Conservation (phyloP, 2,113 vertebrate genomes). For the Castor canadensis region DNA sequence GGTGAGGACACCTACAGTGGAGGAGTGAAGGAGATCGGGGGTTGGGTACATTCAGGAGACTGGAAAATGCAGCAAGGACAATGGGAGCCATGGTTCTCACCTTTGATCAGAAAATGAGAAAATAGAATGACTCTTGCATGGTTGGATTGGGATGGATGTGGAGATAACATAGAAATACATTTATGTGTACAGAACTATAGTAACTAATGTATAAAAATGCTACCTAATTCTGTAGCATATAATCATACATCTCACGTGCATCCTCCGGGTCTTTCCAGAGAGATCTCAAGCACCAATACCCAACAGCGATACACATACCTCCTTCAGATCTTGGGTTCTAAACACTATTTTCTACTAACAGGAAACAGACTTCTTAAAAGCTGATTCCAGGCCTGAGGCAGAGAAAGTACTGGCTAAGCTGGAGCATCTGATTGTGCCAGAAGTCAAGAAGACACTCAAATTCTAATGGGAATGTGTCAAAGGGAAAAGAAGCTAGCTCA, state of each 20-base stretch:
- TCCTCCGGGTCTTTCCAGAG: not conserved
- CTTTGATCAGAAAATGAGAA: not conserved
- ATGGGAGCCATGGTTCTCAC: not conserved
- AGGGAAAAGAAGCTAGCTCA: not conserved
- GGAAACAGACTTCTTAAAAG: not conserved
- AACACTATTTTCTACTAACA: not conserved
- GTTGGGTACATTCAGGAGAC: not conserved
- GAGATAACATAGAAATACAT: not conserved
- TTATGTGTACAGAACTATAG: not conserved
- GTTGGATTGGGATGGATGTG: not conserved
- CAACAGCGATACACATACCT: not conserved
- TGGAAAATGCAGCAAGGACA: not conserved
- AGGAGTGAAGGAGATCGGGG: rapidly evolving
- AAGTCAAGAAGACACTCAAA: not conserved
- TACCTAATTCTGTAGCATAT: not conserved
- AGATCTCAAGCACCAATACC: not conserved
- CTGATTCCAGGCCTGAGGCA: not conserved
- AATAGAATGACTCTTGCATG: not conserved
- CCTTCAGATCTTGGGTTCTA: not conserved
- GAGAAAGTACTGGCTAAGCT: not conserved
- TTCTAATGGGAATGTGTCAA: not conserved
- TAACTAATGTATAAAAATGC: not conserved
- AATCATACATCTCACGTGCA: not conserved
- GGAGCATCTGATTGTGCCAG: not conserved
- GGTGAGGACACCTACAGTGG: rapidly evolving